These are phyloP conservation scores for Philypnodon macrostomus DNA, from an alignment of 2,797 vertebrate genomes.

Conservation along the genomic window DNA sequence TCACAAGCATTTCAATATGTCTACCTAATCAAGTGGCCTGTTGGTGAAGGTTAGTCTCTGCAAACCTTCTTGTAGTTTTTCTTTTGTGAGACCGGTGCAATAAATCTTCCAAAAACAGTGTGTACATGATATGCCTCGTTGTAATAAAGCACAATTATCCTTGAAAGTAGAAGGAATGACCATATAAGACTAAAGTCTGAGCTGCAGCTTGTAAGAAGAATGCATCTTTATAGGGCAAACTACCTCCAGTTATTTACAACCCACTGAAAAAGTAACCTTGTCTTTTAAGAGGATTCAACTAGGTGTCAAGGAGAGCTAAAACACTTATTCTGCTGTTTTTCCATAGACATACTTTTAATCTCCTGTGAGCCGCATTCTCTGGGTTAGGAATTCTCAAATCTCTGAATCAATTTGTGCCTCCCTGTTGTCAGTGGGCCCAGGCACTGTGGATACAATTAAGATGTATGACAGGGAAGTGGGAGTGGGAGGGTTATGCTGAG, in stretches of 20 bases:
- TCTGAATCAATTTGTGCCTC: slow-evolving; percentile 53
- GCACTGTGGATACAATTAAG: slow-evolving; percentile 59
- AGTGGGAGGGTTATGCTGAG: slow-evolving; percentile 22
- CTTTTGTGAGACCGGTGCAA: slow-evolving; percentile 3
- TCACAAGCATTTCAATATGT: too few relatives aligned
- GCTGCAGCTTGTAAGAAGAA: slow-evolving; percentile 28
- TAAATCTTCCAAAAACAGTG: neutral
- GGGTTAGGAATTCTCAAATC: slow-evolving; percentile 10
- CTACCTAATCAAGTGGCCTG: too few relatives aligned
- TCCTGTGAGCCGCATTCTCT: neutral
- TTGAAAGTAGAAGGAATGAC: slow-evolving; percentile 30
- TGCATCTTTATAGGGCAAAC: slow-evolving; percentile 37
- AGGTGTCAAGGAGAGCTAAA: slow-evolving; percentile 30
- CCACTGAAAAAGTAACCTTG: slow-evolving; percentile 24
- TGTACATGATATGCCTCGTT: slow-evolving; percentile 8
- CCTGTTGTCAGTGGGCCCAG: slow-evolving; percentile 40
- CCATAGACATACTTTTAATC: slow-evolving; percentile 20
- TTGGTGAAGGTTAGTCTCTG: too few relatives aligned
- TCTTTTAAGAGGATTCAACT: slow-evolving; percentile 22
- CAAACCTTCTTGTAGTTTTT: neutral
- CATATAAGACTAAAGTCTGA: too few relatives aligned
- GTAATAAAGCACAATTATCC: slow-evolving; percentile 20
- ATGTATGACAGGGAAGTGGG: slow-evolving; percentile 47
- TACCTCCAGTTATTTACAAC: slow-evolving; percentile 42
- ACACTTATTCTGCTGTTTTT: slow-evolving; percentile 36